Evolutionary conservation across 2,888 invertebrate species (phyloP), one percentile per base, ranked within the genome.

Genomic region (Perizoma flavofasciatum): DNA sequence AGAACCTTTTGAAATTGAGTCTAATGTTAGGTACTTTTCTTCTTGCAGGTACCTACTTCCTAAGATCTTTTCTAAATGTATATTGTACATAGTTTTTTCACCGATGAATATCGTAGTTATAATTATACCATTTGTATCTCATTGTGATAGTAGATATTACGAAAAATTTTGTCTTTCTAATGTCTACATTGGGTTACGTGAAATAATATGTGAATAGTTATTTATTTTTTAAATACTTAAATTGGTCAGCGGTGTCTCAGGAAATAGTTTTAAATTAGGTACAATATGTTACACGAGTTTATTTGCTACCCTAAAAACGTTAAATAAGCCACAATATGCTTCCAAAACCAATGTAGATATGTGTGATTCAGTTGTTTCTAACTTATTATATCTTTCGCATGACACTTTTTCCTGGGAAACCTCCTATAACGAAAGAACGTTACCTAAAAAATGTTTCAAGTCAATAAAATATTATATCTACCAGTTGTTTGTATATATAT

Each of bases 141-240:
- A 78, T 80, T 86, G 85, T 86, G 85, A 85, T 85, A 82, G 77
- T 76, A 75, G 74, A 70, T 74, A 71, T 73, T 73, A 70, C 64
- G 59, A 64, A 55, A 59, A 63, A 63, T 55, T 62, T 51, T 51
- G 56, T 55, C 11, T 51, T 40, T 52, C 22, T 22, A 32, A 40
- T 47, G 40, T 52, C 22, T 50, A 55, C 32, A n/a, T 52, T 55
- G 56, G 54, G 56, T 56, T 46, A 34, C 41, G 46, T 52, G 39
- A 11, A 4, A 3, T 22, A 10, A 7, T 44, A 11, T 53, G 44
- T 50, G 43, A 57, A 54, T 44, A 40, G 43, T 58, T 57, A 50
- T 65, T 61, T 58, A 55, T 61, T 66, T 50, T 43, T 33, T 6
- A 11, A 44, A 7, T 44, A 10, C 5, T 44, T 40, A 40, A 10